Conservation (phyloP, 2,888 invertebrate species). For the Zeuzera pyrina region DNA sequence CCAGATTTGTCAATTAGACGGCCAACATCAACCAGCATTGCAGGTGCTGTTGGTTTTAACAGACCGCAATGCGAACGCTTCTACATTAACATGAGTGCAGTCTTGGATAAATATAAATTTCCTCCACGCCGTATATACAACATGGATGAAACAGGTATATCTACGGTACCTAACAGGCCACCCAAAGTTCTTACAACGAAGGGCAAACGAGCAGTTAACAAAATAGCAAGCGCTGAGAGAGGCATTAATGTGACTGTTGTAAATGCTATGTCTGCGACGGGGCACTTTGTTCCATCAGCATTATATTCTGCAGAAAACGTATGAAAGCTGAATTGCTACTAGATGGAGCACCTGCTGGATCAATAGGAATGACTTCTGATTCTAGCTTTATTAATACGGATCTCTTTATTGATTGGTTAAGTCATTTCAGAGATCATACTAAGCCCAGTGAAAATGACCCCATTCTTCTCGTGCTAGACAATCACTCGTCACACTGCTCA, state of each 20-base stretch:
- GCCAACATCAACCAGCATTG: slow-evolving; percentile 1
- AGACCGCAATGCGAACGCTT: slow-evolving; percentile 1
- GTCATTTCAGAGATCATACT: slow-evolving; percentile 12
- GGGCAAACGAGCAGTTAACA: slow-evolving; percentile 14
- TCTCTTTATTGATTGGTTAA: slow-evolving; percentile 12
- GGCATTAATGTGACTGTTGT: slow-evolving; percentile 14
- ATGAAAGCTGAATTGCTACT: slow-evolving; percentile 11
- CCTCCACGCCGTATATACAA: too few relatives aligned
- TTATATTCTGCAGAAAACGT: slow-evolving; percentile 14
- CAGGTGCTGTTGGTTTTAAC: slow-evolving; percentile 1
- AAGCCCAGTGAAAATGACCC: slow-evolving; percentile 13
- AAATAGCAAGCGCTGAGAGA: slow-evolving; percentile 17
- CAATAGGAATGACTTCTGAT: slow-evolving; percentile 13
- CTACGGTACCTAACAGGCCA: slow-evolving; percentile 5
- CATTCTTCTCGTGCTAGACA: slow-evolving; percentile 12
- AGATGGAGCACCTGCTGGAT: slow-evolving; percentile 9
- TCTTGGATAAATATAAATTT: slow-evolving; percentile 4
- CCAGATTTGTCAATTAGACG: neutral
- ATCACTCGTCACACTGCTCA: slow-evolving; percentile 11
- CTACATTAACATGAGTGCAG: slow-evolving; percentile 3
- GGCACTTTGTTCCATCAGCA: too few relatives aligned
- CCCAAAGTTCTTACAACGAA: slow-evolving; percentile 10
- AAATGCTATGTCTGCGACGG: too few relatives aligned
- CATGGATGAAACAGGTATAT: too few relatives aligned
- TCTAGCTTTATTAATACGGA: slow-evolving; percentile 13